phyloP scores from a whole-genome alignment of 1,140 invertebrate species.

The Archegozetes longisetosus region DNA sequence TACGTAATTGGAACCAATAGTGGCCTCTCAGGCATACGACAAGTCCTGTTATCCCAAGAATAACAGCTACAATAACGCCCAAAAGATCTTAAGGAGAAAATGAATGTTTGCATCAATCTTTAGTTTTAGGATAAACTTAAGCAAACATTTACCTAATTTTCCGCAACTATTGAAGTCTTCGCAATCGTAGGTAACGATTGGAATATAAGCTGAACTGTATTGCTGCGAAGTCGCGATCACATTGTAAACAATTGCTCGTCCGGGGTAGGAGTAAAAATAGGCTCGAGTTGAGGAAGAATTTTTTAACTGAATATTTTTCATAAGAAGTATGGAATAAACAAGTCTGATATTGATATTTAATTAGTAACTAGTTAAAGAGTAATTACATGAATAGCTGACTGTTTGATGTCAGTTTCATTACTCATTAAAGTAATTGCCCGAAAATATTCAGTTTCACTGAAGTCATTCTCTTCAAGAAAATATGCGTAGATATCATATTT shows the following conservation, averaged over 20 bases:
- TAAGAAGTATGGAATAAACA: too few relatives aligned
- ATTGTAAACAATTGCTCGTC: neutral
- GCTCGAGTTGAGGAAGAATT: too few relatives aligned
- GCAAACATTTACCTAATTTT: neutral
- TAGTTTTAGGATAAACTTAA: neutral
- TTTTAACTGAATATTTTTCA: too few relatives aligned
- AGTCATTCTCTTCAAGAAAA: slow-evolving; percentile 40
- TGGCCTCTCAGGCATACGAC: slow-evolving; percentile 1
- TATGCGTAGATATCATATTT: slow-evolving; percentile 43
- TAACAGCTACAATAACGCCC: neutral
- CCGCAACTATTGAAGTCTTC: neutral
- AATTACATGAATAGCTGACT: neutral
- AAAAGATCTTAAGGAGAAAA: neutral
- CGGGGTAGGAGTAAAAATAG: neutral
- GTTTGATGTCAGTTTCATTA: neutral
- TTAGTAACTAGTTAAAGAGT: neutral
- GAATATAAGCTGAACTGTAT: neutral
- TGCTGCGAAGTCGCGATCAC: neutral
- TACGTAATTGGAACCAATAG: neutral
- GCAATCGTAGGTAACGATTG: neutral
- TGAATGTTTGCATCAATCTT: neutral
- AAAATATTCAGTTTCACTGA: slow-evolving; percentile 41
- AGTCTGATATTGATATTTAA: too few relatives aligned
- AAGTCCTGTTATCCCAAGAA: neutral
- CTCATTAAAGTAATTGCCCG: slow-evolving; percentile 40